These are phyloP conservation scores for Brachyptera putata DNA, from an alignment of 2,888 invertebrate species.

Conservation along the genomic window DNA sequence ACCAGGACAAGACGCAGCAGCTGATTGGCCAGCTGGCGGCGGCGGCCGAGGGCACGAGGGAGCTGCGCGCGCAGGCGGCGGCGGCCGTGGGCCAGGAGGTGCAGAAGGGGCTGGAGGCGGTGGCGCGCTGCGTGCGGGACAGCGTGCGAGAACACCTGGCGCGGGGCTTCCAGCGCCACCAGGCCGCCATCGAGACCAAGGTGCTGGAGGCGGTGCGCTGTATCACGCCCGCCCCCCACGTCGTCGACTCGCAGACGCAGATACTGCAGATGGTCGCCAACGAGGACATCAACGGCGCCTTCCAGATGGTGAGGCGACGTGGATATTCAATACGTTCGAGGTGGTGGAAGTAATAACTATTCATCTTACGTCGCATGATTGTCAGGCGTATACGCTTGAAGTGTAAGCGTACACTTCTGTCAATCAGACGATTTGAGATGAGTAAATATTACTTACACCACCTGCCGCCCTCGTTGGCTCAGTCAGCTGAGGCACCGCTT, in stretches of 20 bases:
- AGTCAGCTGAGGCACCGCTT: too few species aligned
- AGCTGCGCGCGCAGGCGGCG: neutral
- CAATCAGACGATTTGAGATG: too few species aligned
- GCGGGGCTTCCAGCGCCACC: conserved; percentile 55
- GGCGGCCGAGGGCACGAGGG: neutral
- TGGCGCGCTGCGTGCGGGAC: conserved; percentile 41
- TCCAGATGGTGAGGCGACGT: conserved; percentile 59
- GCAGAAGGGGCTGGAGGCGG: conserved; percentile 42
- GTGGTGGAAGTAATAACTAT: too few species aligned
- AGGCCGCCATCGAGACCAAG: conserved; percentile 54
- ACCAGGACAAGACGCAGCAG: neutral
- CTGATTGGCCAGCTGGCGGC: neutral
- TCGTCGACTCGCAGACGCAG: conserved; percentile 57
- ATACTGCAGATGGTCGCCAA: conserved; percentile 62
- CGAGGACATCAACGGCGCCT: conserved; percentile 81
- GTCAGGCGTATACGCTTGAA: too few species aligned
- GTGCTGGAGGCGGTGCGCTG: conserved; percentile 60
- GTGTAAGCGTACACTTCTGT: too few species aligned
- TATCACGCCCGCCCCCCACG: conserved; percentile 67
- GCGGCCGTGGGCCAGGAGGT: conserved; percentile 22
- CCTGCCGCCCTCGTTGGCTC: too few species aligned
- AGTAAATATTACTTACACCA: too few species aligned
- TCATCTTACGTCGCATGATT: too few species aligned
- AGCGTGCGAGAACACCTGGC: conserved; percentile 46
- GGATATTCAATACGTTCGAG: too few species aligned